Percentiles rank a stretch among this genome's conserved stretches.
Evolutionary conservation across 2,797 vertebrate species (phyloP).

Genomic region (Carduelis carduelis): DNA sequence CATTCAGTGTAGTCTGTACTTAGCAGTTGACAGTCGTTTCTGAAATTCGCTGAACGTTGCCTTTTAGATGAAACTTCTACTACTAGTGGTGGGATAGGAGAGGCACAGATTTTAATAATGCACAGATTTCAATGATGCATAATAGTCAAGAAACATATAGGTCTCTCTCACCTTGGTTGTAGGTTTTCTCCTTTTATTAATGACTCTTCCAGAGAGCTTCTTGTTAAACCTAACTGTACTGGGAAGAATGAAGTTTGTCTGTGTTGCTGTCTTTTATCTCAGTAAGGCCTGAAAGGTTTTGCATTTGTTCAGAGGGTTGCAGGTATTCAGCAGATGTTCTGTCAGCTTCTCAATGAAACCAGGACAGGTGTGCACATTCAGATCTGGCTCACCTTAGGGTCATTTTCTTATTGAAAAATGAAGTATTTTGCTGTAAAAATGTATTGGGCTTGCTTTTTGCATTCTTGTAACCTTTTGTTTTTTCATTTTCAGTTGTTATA

Average conservation of each 20-base stretch:
- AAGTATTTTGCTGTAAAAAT: neutral
- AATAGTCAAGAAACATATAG: neutral
- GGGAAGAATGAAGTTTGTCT: neutral
- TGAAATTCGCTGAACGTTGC: neutral
- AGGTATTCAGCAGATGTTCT: neutral
- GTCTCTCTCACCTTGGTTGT: neutral
- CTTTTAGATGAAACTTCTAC: neutral
- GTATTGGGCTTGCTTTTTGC: neutral
- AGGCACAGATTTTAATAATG: neutral
- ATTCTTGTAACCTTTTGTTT: constrained; percentile 22
- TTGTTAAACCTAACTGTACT: neutral
- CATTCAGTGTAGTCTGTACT: neutral
- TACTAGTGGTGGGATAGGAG: neutral
- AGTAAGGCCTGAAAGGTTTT: neutral
- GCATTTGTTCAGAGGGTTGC: neutral
- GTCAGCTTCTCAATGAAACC: neutral
- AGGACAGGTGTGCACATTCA: neutral
- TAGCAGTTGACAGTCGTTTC: neutral
- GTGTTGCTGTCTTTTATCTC: neutral
- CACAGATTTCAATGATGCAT: neutral
- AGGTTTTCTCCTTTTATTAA: neutral
- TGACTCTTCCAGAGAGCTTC: neutral
- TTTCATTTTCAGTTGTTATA: constrained; percentile 89
- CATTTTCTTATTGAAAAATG: neutral
- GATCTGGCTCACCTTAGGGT: neutral